Evolutionary conservation across 2,888 invertebrate genomes (phyloP).

Genomic region (Rhingia rostrata): DNA sequence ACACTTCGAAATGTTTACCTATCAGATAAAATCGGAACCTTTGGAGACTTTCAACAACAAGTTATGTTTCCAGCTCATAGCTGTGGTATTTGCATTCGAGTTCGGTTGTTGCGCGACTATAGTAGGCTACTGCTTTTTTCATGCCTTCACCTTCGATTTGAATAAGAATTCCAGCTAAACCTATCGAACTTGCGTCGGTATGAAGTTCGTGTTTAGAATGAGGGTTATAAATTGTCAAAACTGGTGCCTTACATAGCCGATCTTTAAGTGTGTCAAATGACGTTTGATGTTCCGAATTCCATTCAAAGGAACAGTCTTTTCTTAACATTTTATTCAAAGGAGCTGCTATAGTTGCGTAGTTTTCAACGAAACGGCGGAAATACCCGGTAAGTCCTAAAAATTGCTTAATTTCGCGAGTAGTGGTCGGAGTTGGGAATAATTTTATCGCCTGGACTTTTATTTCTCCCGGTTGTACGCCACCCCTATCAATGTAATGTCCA

Average conservation of each 20-base stretch:
- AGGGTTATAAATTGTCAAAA: slow-evolving; percentile 43
- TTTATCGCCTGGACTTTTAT: not conserved
- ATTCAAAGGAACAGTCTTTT: not conserved
- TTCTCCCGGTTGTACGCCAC: slow-evolving; percentile 2
- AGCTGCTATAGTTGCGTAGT: slow-evolving; percentile 13
- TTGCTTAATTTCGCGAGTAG: slow-evolving; percentile 4
- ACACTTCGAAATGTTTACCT: slow-evolving; percentile 45
- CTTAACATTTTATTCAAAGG: slow-evolving; percentile 1
- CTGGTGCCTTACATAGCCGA: slow-evolving; percentile 1
- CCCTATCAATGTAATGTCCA: slow-evolving; percentile 1
- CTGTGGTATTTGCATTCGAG: slow-evolving; percentile 28
- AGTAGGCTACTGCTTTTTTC: slow-evolving; percentile 33
- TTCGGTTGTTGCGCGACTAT: slow-evolving; percentile 39
- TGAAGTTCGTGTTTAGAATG: slow-evolving; percentile 37
- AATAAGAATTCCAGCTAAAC: not conserved
- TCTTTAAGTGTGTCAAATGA: slow-evolving; percentile 7
- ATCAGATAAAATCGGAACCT: slow-evolving; percentile 64
- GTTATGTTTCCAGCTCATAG: slow-evolving; percentile 40
- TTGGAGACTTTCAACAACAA: slow-evolving; percentile 65
- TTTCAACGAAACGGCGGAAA: slow-evolving; percentile 11
- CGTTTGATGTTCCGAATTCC: slow-evolving; percentile 4
- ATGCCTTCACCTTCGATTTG: not conserved
- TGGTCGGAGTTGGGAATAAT: not conserved
- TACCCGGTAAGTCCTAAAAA: slow-evolving; percentile 16
- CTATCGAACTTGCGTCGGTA: slow-evolving; percentile 35